A percentile compares a stretch with the other conserved stretches of the same genome.
Conservation (phyloP, 2,888 invertebrate genomes). For the Spicauda simplicius region DNA sequence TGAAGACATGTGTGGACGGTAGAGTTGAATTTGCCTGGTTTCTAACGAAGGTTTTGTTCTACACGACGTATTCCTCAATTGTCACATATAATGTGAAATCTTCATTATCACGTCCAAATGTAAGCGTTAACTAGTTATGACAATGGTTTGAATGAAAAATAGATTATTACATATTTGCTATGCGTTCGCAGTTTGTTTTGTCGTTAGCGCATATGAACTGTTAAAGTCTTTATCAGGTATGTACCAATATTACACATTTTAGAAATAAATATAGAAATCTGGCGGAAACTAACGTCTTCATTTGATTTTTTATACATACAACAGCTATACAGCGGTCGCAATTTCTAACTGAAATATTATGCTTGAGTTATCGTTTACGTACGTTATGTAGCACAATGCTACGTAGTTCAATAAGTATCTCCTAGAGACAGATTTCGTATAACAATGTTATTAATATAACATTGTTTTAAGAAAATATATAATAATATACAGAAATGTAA, state of each 20-base stretch:
- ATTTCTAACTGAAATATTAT: too few relatives aligned
- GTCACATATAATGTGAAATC: constrained; percentile 63
- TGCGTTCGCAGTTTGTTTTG: constrained; percentile 15
- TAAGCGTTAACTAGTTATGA: constrained; percentile 18
- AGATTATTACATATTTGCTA: constrained; percentile 40
- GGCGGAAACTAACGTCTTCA: too few relatives aligned
- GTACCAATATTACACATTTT: not conserved
- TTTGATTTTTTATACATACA: too few relatives aligned
- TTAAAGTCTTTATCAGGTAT: not conserved
- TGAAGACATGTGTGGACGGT: constrained; percentile 23
- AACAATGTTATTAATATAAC: too few relatives aligned
- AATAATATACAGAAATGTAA: too few relatives aligned
- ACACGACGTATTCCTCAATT: constrained; percentile 49
- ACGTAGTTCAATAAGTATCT: too few relatives aligned
- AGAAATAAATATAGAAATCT: too few relatives aligned
- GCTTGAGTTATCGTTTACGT: too few relatives aligned
- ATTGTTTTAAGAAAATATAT: too few relatives aligned
- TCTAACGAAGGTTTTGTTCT: constrained; percentile 37
- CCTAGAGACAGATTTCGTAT: too few relatives aligned
- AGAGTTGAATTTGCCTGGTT: constrained; percentile 10
- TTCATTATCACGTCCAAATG: constrained; percentile 52
- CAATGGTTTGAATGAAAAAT: constrained; percentile 37
- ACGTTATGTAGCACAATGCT: too few relatives aligned
- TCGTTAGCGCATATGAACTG: not conserved
- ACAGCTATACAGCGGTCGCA: too few relatives aligned